Conservation (phyloP, 2,888 invertebrate genomes). For the Diplolepis rosae region DNA sequence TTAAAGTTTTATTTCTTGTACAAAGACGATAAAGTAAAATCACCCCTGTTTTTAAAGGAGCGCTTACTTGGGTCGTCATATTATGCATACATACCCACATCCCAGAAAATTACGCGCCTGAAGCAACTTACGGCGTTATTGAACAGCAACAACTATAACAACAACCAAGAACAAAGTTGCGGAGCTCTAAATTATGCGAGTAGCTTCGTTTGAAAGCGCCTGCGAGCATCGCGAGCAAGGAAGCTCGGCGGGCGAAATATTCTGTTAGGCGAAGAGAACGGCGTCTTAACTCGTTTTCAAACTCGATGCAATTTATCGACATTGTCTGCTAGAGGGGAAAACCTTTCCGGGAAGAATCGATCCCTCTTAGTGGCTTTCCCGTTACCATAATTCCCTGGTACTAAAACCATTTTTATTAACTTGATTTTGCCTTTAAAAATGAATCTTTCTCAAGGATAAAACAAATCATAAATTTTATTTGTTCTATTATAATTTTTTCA, state of each 20-base stretch:
- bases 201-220: constrained; percentile 38
- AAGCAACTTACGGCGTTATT: constrained; percentile 56
- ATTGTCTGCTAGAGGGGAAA: constrained; percentile 13
- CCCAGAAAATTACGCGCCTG: constrained; percentile 55
- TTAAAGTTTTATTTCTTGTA: neutral
- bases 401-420: constrained; percentile 15
- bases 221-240: constrained; percentile 21
- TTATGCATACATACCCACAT: constrained; percentile 39
- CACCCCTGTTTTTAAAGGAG: constrained; percentile 18
- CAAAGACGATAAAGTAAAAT: neutral
- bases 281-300: constrained; percentile 30
- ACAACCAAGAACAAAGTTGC: constrained; percentile 57
- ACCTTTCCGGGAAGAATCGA: constrained; percentile 18
- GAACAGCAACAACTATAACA: constrained; percentile 44
- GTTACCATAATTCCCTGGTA: constrained; percentile 21
- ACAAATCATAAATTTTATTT: neutral
- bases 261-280: constrained; percentile 25
- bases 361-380: constrained; percentile 25
- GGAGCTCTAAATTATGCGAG: constrained; percentile 58
- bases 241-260: constrained; percentile 25
- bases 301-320: constrained; percentile 28
- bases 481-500: neutral
- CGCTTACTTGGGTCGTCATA: constrained; percentile 15
- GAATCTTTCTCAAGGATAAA: neutral
- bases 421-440: neutral